A percentile compares a stretch with the other conserved stretches of the same genome.
Evolutionary conservation across 2,797 vertebrate species (phyloP).

Genomic region (Sebastes hubbsi): DNA sequence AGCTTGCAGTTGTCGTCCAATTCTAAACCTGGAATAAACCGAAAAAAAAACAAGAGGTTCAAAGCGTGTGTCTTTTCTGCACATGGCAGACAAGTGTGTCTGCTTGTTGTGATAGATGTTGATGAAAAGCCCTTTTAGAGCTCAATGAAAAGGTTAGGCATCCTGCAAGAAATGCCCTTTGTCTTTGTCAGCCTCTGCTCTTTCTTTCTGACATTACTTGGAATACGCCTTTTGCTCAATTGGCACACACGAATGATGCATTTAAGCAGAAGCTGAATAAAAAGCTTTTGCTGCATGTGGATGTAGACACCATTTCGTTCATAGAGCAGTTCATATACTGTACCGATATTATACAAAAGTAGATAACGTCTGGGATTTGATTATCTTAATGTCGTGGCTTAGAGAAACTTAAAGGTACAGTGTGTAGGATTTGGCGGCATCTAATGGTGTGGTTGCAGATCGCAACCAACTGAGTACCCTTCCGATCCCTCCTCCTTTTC

Average conservation of each 20-base stretch:
- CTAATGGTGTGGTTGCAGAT: not conserved
- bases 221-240: not conserved
- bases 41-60: not conserved
- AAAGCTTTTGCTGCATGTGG: not conserved
- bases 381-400: not conserved
- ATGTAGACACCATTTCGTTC: not conserved
- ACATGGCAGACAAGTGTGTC: constrained; percentile 2
- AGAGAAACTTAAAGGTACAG: not conserved
- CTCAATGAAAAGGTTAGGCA: constrained; percentile 19
- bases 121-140: constrained; percentile 1
- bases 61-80: not conserved
- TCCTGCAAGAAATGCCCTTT: constrained; percentile 8
- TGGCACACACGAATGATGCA: not conserved
- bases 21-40: constrained; percentile 35
- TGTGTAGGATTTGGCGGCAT: not conserved
- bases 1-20: constrained; percentile 31
- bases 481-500: not conserved
- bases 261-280: not conserved
- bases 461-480: not conserved
- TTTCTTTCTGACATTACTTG: not conserved
- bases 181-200: constrained; percentile 1
- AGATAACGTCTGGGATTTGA: not conserved
- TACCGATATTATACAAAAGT: not conserved
- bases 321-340: not conserved
- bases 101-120: constrained; percentile 7